These are phyloP conservation scores for Drosophila flavopinicola DNA, from an alignment of 2,888 invertebrate genomes.

Conservation along the genomic window DNA sequence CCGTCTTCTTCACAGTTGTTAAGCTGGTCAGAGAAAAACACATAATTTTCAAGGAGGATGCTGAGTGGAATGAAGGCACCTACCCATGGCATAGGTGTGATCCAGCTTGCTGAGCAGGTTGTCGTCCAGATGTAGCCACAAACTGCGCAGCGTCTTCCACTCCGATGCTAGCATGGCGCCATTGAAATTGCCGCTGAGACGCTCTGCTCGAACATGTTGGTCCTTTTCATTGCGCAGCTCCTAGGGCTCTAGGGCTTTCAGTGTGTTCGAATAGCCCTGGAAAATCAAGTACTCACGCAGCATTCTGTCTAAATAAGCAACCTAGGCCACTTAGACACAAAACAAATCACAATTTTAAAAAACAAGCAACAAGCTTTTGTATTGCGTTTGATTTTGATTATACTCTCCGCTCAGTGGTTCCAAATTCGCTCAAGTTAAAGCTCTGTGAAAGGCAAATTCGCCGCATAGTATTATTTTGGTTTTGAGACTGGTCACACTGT, in stretches of 20 bases:
- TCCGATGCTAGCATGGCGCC: slow-evolving; percentile 91
- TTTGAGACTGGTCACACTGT: slow-evolving; percentile 33
- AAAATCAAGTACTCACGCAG: slow-evolving; percentile 95
- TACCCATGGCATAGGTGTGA: slow-evolving; percentile 91
- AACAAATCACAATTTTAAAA: background rate
- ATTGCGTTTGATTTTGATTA: slow-evolving; percentile 12
- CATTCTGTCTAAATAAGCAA: slow-evolving; percentile 93
- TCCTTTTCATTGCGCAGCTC: slow-evolving; percentile 96
- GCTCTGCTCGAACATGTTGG: slow-evolving; percentile 95
- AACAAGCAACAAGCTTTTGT: background rate
- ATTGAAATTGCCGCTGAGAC: slow-evolving; percentile 93
- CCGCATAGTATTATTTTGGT: slow-evolving; percentile 5
- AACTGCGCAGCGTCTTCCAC: slow-evolving; percentile 90
- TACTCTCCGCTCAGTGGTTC: background rate
- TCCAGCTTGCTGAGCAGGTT: slow-evolving; percentile 95
- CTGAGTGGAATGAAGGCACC: slow-evolving; percentile 33
- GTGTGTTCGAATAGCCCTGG: slow-evolving; percentile 92
- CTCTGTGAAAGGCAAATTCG: slow-evolving; percentile 19
- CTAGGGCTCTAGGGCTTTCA: slow-evolving; percentile 93
- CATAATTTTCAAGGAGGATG: background rate
- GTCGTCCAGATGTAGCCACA: slow-evolving; percentile 95
- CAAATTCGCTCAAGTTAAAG: slow-evolving; percentile 19
- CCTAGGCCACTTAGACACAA: slow-evolving; percentile 89
- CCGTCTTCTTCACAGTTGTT: slow-evolving; percentile 91
- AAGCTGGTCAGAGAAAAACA: background rate